Evolutionary conservation across 2,888 invertebrate genomes (phyloP).

Genomic region (Drosophila emarginata): DNA sequence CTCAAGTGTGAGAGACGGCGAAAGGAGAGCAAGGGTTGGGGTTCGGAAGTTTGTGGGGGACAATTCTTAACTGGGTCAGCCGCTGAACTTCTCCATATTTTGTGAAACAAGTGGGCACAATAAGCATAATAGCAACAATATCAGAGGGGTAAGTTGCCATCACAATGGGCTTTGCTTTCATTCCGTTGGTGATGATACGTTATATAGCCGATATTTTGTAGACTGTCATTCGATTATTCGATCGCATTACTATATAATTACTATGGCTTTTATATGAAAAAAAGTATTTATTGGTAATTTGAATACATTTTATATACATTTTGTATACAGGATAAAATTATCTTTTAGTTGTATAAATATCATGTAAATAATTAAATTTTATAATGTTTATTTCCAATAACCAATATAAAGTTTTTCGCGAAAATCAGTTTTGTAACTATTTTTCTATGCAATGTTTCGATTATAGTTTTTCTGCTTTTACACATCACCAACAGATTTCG

Average conservation of each 20-base stretch:
- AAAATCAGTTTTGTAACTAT: too few relatives aligned
- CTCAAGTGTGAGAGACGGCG: neutral
- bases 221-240: neutral
- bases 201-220: neutral
- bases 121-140: constrained; percentile 1
- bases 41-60: neutral
- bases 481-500: neutral
- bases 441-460: too few relatives aligned
- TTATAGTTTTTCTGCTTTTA: neutral
- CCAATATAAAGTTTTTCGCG: too few relatives aligned
- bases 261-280: too few relatives aligned
- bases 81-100: constrained; percentile 7
- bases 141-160: constrained; percentile 17
- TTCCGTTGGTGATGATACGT: neutral
- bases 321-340: too few relatives aligned
- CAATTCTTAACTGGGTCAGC: constrained; percentile 52
- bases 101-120: constrained; percentile 6
- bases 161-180: neutral
- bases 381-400: too few relatives aligned
- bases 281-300: too few relatives aligned
- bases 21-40: neutral
- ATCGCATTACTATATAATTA: neutral
- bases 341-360: too few relatives aligned
- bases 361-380: too few relatives aligned
- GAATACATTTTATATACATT: too few relatives aligned